These are phyloP conservation scores for Halichondria panicea DNA, from an alignment of 37 sponge, comb jelly and placozoan genomes.

Conservation along the genomic window DNA sequence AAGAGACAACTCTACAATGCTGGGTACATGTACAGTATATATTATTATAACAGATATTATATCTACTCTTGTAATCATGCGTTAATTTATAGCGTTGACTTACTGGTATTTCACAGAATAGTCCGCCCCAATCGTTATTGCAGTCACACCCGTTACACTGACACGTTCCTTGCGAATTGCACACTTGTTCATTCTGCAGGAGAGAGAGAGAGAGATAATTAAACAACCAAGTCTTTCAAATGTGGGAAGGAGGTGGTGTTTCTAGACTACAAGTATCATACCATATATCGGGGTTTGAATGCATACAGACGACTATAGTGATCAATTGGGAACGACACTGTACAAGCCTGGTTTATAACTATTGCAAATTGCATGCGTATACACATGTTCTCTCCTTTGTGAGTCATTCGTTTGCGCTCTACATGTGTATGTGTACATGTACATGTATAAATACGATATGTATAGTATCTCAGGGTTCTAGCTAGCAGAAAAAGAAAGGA, in stretches of 20 bases:
- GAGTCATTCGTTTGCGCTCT: neutral
- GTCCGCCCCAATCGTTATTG: conserved; percentile 5
- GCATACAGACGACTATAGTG: neutral
- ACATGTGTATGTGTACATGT: neutral
- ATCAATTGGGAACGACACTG: neutral
- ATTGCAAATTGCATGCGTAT: neutral
- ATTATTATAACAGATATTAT: no score
- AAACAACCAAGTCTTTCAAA: neutral
- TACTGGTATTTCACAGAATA: conserved; percentile 24
- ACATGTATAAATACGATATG: neutral
- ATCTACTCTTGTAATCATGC: no score
- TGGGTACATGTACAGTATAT: no score
- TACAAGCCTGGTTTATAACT: no score
- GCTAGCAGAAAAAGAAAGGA: neutral
- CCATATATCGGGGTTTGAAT: no score
- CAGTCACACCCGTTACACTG: conserved; percentile 38
- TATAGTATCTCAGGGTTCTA: neutral
- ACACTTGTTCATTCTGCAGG: neutral
- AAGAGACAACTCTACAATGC: no score
- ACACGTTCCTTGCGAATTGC: conserved; percentile 33
- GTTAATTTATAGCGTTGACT: neutral
- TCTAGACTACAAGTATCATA: neutral
- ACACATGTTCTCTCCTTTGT: no score
- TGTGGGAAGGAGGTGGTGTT: neutral
- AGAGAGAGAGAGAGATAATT: neutral